Evolutionary conservation across 2,113 vertebrate species (phyloP).

Genomic region (Limanda limanda): DNA sequence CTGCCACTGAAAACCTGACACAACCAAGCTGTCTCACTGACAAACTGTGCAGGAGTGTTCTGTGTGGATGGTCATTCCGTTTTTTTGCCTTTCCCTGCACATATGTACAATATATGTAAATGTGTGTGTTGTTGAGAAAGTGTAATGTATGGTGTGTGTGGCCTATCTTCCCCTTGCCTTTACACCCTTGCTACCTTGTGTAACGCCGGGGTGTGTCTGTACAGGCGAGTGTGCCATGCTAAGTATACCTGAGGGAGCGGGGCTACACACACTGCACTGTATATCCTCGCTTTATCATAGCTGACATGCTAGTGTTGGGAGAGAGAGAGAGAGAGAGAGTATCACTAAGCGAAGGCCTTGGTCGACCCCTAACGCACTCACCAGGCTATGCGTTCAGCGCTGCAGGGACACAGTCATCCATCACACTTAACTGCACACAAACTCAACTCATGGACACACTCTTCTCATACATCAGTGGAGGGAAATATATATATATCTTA

Average conservation of each 20-base stretch:
- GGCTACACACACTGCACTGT: slow-evolving; percentile 23
- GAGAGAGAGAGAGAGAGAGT: background rate
- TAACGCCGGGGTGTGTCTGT: slow-evolving; percentile 31
- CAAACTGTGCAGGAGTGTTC: slow-evolving; percentile 27
- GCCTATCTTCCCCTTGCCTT: background rate
- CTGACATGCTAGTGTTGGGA: slow-evolving; percentile 54
- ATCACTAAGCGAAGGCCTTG: slow-evolving; percentile 8
- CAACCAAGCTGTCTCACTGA: slow-evolving; percentile 13
- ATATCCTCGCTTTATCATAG: slow-evolving; percentile 69
- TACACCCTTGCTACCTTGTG: slow-evolving; percentile 25
- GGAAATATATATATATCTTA: slow-evolving; percentile 16
- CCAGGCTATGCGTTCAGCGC: slow-evolving; percentile 3
- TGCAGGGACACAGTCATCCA: slow-evolving; percentile 50
- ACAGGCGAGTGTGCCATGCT: slow-evolving; percentile 67
- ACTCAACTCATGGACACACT: slow-evolving; percentile 16
- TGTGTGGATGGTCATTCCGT: slow-evolving; percentile 41
- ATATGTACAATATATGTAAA: too few species aligned
- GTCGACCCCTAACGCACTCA: slow-evolving; percentile 29
- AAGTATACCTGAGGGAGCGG: slow-evolving; percentile 76
- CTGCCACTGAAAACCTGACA: slow-evolving; percentile 27
- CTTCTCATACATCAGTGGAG: background rate
- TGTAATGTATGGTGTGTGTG: slow-evolving; percentile 1
- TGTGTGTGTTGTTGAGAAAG: background rate
- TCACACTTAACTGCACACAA: slow-evolving; percentile 54
- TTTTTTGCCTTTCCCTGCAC: background rate